Evolutionary conservation across 2,113 vertebrate genomes (phyloP).

Genomic region (Protobothrops flavoviridis): DNA sequence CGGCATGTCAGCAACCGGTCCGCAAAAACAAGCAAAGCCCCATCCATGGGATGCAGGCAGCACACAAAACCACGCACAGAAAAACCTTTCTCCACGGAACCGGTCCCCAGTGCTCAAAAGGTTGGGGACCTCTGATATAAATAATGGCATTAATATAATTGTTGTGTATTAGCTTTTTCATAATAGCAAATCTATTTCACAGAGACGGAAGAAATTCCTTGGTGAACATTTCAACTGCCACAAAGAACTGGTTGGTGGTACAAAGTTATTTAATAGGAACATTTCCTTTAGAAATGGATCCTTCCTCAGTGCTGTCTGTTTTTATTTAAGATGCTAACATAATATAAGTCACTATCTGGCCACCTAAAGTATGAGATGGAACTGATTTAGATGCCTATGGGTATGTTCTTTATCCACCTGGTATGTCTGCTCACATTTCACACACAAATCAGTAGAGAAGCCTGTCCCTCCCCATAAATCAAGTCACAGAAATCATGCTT

Average conservation of each 20-base stretch:
- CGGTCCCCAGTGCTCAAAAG: too few species aligned
- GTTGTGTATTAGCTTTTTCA: neutral
- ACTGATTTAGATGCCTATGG: conserved; percentile 33
- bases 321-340: conserved; percentile 46
- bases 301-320: conserved; percentile 56
- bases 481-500: conserved; percentile 34
- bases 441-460: conserved; percentile 54
- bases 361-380: conserved; percentile 4
- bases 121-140: neutral
- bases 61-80: too few species aligned
- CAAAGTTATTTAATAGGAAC: conserved; percentile 46
- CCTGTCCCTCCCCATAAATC: conserved; percentile 39
- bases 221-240: conserved; percentile 8
- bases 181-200: conserved; percentile 28
- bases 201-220: conserved; percentile 13
- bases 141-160: neutral
- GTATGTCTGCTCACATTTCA: conserved; percentile 55
- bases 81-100: too few species aligned
- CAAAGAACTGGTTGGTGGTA: conserved; percentile 47
- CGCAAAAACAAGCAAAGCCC: too few species aligned
- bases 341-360: conserved; percentile 41
- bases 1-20: too few species aligned
- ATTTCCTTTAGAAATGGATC: conserved; percentile 48
- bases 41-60: too few species aligned
- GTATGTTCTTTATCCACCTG: conserved; percentile 45